Percentiles rank a stretch among this genome's conserved stretches.
phyloP scores from a whole-genome alignment of 2,113 vertebrate genomes.

The Ammospiza caudacuta region DNA sequence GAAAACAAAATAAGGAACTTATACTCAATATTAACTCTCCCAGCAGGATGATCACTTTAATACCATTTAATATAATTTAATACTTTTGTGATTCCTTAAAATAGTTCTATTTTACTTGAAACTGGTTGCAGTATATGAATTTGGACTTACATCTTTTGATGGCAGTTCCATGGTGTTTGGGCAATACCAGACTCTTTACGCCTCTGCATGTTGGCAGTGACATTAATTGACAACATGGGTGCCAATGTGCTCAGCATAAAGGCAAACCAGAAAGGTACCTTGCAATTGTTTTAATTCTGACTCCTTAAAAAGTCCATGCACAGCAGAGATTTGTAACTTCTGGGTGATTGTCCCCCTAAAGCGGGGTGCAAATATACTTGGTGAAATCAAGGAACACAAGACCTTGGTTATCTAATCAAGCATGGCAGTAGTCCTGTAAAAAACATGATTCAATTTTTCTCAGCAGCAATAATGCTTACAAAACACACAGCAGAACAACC shows the following conservation, averaged over 20 bases:
- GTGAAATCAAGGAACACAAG: not conserved
- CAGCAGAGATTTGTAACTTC: not conserved
- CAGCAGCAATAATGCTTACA: not conserved
- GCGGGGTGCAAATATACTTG: accelerated
- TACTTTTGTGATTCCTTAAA: not conserved
- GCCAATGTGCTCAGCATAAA: not conserved
- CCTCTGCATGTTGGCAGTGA: not conserved
- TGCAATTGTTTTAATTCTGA: not conserved
- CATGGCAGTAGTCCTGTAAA: not conserved
- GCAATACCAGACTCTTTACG: not conserved
- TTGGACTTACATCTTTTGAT: not conserved
- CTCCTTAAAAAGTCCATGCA: not conserved
- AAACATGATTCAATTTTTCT: not conserved
- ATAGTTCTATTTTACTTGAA: not conserved
- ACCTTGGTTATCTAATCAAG: not conserved
- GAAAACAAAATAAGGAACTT: not conserved
- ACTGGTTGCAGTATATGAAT: not conserved
- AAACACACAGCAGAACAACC: not conserved
- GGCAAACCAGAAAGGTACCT: not conserved
- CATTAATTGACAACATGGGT: not conserved
- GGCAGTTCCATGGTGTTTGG: not conserved
- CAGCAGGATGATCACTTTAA: not conserved
- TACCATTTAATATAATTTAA: not conserved
- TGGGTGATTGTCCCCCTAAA: not conserved
- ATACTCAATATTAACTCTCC: not conserved